Conservation (phyloP, 2,113 vertebrate species). For the Trematocara marginatum region DNA sequence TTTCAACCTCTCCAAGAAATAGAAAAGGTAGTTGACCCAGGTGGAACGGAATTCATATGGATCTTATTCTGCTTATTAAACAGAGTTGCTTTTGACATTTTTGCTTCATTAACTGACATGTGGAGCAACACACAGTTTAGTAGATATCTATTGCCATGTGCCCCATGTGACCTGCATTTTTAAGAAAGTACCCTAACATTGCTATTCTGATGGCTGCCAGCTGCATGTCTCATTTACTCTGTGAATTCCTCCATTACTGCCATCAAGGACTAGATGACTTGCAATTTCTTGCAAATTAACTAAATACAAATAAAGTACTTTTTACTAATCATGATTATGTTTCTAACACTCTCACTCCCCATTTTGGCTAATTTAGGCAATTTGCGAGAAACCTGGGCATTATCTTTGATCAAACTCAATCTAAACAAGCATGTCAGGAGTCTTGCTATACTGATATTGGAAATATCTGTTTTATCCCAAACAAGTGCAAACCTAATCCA, state of each 20-base stretch:
- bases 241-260: neutral
- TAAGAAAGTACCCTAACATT: neutral
- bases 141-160: neutral
- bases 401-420: neutral
- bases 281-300: neutral
- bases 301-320: neutral
- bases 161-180: neutral
- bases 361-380: neutral
- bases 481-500: neutral
- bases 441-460: neutral
- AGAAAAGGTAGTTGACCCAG: neutral
- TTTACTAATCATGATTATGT: neutral
- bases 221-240: neutral
- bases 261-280: neutral
- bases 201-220: neutral
- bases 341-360: neutral
- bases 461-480: neutral
- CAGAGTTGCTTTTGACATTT: neutral
- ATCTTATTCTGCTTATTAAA: neutral
- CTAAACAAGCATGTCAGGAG: neutral
- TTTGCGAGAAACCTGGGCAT: neutral
- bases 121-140: neutral
- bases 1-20: neutral
- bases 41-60: neutral
- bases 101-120: neutral